phyloP scores from a whole-genome alignment of 2,113 vertebrate species.

The Syrmaticus mikado region DNA sequence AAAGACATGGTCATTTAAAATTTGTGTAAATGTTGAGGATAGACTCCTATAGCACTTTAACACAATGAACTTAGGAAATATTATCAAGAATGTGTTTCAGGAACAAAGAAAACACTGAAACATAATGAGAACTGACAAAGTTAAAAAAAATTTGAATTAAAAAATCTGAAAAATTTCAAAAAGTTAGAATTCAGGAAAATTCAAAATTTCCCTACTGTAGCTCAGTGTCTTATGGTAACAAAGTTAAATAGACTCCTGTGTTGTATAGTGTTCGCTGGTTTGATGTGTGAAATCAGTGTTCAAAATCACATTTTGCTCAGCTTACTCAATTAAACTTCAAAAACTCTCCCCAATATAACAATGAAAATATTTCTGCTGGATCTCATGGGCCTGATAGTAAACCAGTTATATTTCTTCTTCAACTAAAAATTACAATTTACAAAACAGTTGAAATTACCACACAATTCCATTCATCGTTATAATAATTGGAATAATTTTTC shows the following conservation, averaged over 20 bases:
- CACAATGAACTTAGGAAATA: background rate
- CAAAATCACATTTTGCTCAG: background rate
- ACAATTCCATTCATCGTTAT: background rate
- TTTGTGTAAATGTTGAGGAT: background rate
- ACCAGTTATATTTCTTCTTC: rapidly evolving
- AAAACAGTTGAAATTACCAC: background rate
- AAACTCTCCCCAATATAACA: rapidly evolving
- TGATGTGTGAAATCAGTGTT: background rate
- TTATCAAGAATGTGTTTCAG: background rate
- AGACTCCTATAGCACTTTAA: background rate
- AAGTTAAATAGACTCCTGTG: background rate
- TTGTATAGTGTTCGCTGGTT: background rate
- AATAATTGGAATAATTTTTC: background rate
- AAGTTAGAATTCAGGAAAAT: background rate
- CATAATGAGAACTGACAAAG: background rate
- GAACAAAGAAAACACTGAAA: background rate
- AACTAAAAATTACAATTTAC: background rate
- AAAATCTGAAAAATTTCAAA: too few relatives aligned
- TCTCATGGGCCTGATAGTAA: background rate
- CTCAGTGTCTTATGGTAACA: background rate
- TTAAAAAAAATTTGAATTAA: too few relatives aligned
- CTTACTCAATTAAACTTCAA: background rate
- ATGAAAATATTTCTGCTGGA: background rate
- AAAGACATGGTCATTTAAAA: background rate
- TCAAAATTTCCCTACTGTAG: background rate